These are phyloP conservation scores for Colinus virginianus DNA, from an alignment of 2,113 vertebrate species.

Conservation along the genomic window DNA sequence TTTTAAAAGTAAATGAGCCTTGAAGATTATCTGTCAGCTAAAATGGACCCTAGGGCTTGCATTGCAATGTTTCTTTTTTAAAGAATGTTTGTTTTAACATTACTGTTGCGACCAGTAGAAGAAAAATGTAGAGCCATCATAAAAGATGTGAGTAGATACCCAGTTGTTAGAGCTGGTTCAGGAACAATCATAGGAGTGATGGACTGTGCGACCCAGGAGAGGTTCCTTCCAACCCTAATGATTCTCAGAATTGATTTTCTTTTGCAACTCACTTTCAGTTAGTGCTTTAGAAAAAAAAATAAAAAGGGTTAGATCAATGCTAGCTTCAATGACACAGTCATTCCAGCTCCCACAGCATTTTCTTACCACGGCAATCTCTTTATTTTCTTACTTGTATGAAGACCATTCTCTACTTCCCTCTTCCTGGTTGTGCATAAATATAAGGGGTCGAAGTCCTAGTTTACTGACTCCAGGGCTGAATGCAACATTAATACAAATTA, in stretches of 20 bases:
- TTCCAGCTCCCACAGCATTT: constrained; percentile 45
- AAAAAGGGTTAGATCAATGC: constrained; percentile 62
- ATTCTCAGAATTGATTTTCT: constrained; percentile 67
- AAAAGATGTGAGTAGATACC: constrained; percentile 44
- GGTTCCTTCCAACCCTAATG: constrained; percentile 70
- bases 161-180: constrained; percentile 65
- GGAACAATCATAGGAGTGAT: constrained; percentile 69
- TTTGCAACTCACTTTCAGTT: constrained; percentile 72
- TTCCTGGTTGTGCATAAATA: constrained; percentile 27
- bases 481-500: constrained; percentile 2
- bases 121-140: constrained; percentile 40
- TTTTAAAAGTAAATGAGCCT: constrained; percentile 61
- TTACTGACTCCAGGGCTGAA: background rate
- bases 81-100: constrained; percentile 60
- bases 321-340: constrained; percentile 63
- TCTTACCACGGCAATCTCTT: constrained; percentile 33
- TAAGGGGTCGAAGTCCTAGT: background rate
- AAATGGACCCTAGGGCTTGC: constrained; percentile 44
- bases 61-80: constrained; percentile 34
- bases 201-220: constrained; percentile 57
- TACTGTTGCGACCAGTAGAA: constrained; percentile 24
- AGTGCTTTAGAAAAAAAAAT: constrained; percentile 63
- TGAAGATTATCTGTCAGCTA: constrained; percentile 61
- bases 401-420: constrained; percentile 7
- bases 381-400: constrained; percentile 27